Percentiles rank a stretch among this genome's conserved stretches.
Conservation (phyloP, 2,888 invertebrate species). For the Leucophora obtusa region DNA sequence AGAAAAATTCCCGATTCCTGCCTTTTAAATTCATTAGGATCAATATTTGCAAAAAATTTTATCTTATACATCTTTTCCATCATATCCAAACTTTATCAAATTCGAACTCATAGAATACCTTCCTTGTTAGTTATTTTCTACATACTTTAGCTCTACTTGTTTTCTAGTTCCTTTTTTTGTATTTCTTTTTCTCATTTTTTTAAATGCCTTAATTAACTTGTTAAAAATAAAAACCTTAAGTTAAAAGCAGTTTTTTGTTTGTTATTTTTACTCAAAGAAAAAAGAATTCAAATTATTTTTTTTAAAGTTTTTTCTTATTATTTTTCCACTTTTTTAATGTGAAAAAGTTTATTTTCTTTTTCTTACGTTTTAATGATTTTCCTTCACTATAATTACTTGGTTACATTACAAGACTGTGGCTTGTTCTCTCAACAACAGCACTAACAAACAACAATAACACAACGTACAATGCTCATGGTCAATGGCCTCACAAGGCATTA, state of each 20-base stretch:
- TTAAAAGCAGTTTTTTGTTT: constrained; percentile 19
- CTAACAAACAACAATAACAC: constrained; percentile 15
- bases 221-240: constrained; percentile 39
- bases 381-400: constrained; percentile 49
- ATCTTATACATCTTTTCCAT: too few species aligned
- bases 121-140: neutral
- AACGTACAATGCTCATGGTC: constrained; percentile 72
- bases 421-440: constrained; percentile 67
- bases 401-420: constrained; percentile 32
- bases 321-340: constrained; percentile 3
- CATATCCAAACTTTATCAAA: too few species aligned
- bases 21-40: too few species aligned
- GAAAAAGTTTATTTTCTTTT: constrained; percentile 54
- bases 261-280: constrained; percentile 7
- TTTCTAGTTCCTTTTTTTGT: too few species aligned
- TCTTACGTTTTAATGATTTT: constrained; percentile 39
- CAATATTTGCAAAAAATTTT: too few species aligned
- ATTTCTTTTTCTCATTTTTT: constrained; percentile 12
- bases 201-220: constrained; percentile 55
- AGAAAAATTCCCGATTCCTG: too few species aligned
- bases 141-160: too few species aligned
- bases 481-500: constrained; percentile 75
- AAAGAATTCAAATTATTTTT: constrained; percentile 28
- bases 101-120: too few species aligned
- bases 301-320: constrained; percentile 1